phyloP scores from a whole-genome alignment of 2,113 vertebrate genomes.

The Ranitomeya variabilis region DNA sequence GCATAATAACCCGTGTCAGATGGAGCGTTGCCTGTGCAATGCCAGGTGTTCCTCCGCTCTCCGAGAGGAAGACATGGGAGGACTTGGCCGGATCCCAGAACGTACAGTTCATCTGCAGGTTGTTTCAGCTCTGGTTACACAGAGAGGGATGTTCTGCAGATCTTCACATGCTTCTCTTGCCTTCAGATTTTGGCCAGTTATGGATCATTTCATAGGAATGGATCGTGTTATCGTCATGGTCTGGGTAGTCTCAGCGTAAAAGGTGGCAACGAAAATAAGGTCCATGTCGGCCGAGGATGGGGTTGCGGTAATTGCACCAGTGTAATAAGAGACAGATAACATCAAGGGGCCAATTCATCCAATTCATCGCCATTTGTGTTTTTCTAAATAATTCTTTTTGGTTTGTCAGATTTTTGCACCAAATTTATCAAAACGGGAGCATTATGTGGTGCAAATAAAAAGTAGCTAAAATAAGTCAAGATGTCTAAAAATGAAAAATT shows the following conservation, averaged over 20 bases:
- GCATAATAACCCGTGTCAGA: slow-evolving; percentile 26
- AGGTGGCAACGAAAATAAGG: background rate
- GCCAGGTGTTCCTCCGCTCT: slow-evolving; percentile 28
- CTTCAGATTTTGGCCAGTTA: background rate
- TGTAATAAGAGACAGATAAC: background rate
- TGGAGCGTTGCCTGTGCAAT: slow-evolving; percentile 4
- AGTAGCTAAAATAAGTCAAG: no score
- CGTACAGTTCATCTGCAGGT: background rate
- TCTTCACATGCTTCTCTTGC: background rate
- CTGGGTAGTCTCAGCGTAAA: background rate
- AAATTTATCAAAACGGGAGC: no score
- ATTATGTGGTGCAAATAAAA: no score
- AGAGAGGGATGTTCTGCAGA: background rate
- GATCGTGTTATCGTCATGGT: background rate
- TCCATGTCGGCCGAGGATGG: background rate
- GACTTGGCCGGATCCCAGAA: background rate
- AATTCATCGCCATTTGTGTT: no score
- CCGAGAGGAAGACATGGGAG: background rate
- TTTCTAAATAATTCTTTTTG: no score
- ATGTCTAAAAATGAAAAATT: no score
- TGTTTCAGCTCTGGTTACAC: background rate
- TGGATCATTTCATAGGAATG: slow-evolving; percentile 9
- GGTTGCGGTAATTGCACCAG: background rate
- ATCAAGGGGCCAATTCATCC: no score
- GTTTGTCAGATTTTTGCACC: no score